Evolutionary conservation across 2,888 invertebrate genomes (phyloP).

Genomic region (Lasioglossum malachurum): DNA sequence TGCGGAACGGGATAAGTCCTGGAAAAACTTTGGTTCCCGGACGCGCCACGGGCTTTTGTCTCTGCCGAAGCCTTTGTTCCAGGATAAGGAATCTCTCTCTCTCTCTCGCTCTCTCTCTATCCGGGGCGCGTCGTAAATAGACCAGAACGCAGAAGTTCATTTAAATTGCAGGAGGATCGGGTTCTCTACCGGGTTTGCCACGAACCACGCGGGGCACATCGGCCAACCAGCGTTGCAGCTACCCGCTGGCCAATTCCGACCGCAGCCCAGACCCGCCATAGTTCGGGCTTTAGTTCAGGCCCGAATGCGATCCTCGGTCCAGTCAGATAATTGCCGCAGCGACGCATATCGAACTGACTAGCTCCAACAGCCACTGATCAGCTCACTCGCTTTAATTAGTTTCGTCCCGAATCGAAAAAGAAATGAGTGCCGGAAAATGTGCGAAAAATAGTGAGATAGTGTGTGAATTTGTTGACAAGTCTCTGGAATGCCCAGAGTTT

Average conservation of each 20-base stretch:
- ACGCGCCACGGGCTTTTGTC: constrained; percentile 8
- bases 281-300: constrained; percentile 36
- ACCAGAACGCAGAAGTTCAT: constrained; percentile 42
- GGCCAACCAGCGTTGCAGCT: constrained; percentile 49
- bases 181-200: constrained; percentile 35
- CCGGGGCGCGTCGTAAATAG: constrained; percentile 39
- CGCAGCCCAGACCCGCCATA: constrained; percentile 47
- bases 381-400: neutral
- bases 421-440: too few relatives aligned
- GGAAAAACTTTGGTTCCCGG: constrained; percentile 27
- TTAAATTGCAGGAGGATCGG: constrained; percentile 51
- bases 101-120: neutral
- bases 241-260: constrained; percentile 50
- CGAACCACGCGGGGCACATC: constrained; percentile 48
- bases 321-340: constrained; percentile 56
- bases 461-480: too few relatives aligned
- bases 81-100: neutral
- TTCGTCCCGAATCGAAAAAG: neutral
- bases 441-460: too few relatives aligned
- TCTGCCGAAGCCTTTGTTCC: constrained; percentile 28
- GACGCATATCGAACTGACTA: neutral
- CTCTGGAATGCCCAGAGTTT: too few relatives aligned
- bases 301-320: constrained; percentile 38
- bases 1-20: constrained; percentile 25
- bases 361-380: neutral